Evolutionary conservation across 2,888 invertebrate species (phyloP), one percentile per base, ranked within the genome.

Genomic region (Urechis unicinctus): DNA sequence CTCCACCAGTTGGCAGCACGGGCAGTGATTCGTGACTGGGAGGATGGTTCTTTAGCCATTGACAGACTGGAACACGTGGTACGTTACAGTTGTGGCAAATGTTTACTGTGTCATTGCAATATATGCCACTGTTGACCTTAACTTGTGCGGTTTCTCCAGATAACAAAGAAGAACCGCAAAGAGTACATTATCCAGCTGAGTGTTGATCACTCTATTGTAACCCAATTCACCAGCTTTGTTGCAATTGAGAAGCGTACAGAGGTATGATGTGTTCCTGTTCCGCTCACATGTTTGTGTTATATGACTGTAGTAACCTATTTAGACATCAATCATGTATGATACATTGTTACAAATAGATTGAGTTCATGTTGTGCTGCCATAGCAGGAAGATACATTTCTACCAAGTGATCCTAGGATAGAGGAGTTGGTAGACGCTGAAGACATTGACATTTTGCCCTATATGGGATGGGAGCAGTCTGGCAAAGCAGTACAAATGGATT

Each of bases 201-300:
- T 64, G 73, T 68, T 56, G 61, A 73, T 49, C 75, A 72, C 60
- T 74, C 72, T 48, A 73, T 78, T 52, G 73, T 77, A 4, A 76
- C 74, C 3, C 69, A 72, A 65, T 71, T 75, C 56, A 78, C 78
- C 9, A 78, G 77, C 55, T 78, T 78, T 68, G 70, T 78, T 43
- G 78, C 77, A 50, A 66, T 78, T 22, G 78, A 78, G 59, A 70
- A 75, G 57, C 64, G 78, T 56, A 71, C 71, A 24, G 62, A 71
- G 70, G 72, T 73, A 56, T 45, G 48, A n/a, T 22, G 22, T 50
- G n/a, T 47, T 3, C 26, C 21, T n/a, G 25, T 2, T 31, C 30
- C 25, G 22, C 24, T 25, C 25, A 26, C 9, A 28, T 48, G 9
- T 9, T 48, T 13, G 6, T 48, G 6, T 13, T 48, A 21, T 25